These are phyloP conservation scores for Nothocercus julius DNA, from an alignment of 2,113 vertebrate genomes.

Conservation along the genomic window DNA sequence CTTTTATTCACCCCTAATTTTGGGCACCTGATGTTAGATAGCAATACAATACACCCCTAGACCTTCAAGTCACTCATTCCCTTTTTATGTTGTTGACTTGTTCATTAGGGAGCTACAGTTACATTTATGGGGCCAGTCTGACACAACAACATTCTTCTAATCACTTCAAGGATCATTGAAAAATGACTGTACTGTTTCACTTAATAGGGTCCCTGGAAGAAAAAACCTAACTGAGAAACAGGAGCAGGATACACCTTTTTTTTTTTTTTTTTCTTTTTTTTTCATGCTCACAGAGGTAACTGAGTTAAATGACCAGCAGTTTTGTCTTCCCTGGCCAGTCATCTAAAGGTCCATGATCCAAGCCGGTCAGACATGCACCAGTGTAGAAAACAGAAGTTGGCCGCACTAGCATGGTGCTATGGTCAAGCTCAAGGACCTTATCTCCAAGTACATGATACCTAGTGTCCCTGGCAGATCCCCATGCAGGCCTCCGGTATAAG, in stretches of 20 bases:
- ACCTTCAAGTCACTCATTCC: not conserved
- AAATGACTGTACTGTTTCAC: not conserved
- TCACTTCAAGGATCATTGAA: not conserved
- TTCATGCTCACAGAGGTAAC: not conserved
- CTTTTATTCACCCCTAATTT: not conserved
- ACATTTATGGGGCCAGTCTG: not conserved
- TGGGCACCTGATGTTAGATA: accelerated
- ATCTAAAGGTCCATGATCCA: not conserved
- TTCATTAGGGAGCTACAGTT: not conserved
- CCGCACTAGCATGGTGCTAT: accelerated
- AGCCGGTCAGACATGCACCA: not conserved
- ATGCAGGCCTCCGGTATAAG: not conserved
- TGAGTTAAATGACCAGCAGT: not conserved
- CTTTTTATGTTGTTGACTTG: not conserved
- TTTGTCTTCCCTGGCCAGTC: not conserved
- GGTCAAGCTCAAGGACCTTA: not conserved
- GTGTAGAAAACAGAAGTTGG: not conserved
- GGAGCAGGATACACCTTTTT: not conserved
- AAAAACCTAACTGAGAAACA: not conserved
- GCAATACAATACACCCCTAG: not conserved
- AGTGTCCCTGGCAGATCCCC: not conserved
- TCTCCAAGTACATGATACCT: not conserved
- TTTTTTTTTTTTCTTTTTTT: not conserved
- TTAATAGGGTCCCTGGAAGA: not conserved
- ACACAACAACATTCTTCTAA: not conserved